A percentile compares a stretch with the other conserved stretches of the same genome.
Conservation (phyloP, 2,113 vertebrate genomes). For the Hipposideros armiger region DNA sequence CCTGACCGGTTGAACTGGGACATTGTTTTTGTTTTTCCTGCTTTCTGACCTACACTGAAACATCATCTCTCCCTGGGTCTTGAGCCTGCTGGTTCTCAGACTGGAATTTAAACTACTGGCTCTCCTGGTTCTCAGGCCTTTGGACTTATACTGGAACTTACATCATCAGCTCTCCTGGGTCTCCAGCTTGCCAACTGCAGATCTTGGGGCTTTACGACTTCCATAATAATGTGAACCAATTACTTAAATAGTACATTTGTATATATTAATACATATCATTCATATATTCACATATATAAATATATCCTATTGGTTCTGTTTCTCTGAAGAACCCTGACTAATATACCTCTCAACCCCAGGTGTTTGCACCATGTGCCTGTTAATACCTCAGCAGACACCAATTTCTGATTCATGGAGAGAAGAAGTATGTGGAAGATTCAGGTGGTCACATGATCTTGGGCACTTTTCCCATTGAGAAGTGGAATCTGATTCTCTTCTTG, state of each 20-base stretch:
- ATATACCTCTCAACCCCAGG: neutral
- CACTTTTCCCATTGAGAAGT: conserved; percentile 29
- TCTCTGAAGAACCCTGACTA: neutral
- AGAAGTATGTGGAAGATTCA: neutral
- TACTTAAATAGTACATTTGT: neutral
- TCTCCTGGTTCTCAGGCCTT: neutral
- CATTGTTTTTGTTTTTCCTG: too few species aligned
- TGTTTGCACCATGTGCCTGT: neutral
- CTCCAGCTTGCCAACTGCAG: neutral
- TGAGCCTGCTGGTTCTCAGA: neutral
- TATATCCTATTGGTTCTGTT: neutral
- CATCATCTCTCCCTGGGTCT: neutral
- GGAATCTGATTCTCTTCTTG: neutral
- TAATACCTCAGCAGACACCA: neutral
- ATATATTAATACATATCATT: neutral
- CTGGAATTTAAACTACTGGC: neutral
- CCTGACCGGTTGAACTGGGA: neutral
- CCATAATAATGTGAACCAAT: neutral
- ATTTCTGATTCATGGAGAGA: neutral
- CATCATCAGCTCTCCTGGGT: neutral
- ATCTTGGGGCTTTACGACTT: neutral
- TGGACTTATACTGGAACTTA: neutral
- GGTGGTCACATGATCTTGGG: neutral
- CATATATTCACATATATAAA: neutral
- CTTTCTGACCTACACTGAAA: neutral